phyloP scores from a whole-genome alignment of 2,888 invertebrate genomes.

The Tetanocera ferruginea region DNA sequence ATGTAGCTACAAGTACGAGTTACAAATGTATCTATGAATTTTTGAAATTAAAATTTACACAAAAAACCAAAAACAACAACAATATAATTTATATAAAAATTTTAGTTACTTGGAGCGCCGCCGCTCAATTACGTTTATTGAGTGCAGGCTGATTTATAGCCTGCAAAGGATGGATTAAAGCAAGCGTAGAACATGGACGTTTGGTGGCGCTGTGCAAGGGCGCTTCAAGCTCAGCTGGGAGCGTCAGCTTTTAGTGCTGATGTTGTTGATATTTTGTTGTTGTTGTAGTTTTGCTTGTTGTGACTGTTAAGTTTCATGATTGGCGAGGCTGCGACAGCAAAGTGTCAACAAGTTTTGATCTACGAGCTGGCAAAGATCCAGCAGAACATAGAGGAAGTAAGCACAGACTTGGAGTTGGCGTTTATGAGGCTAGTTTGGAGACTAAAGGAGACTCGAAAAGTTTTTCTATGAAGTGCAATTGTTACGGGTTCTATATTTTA shows the following conservation, averaged over 20 bases:
- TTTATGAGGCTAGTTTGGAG: too few relatives aligned
- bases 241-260: background rate
- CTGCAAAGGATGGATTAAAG: constrained; percentile 24
- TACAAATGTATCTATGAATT: constrained; percentile 51
- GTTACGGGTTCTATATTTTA: too few relatives aligned
- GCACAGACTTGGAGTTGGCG: too few relatives aligned
- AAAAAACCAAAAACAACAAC: background rate
- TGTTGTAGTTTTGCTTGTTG: background rate
- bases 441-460: background rate
- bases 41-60: constrained; percentile 3
- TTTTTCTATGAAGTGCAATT: too few relatives aligned
- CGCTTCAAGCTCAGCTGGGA: constrained; percentile 5
- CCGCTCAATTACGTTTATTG: constrained; percentile 64
- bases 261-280: background rate
- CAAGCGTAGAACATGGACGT: constrained; percentile 37
- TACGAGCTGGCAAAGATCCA: constrained; percentile 30
- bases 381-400: background rate
- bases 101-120: constrained; percentile 41
- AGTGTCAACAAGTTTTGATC: constrained; percentile 57
- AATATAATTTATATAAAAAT: background rate
- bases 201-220: constrained; percentile 38
- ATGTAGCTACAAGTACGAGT: constrained; percentile 23
- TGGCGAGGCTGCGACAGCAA: constrained; percentile 56
- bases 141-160: constrained; percentile 41
- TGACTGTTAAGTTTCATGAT: constrained; percentile 10